A percentile compares a stretch with the other conserved stretches of the same genome.
Conservation (phyloP, 2,888 invertebrate species). For the Rhyacophila evoluta region DNA sequence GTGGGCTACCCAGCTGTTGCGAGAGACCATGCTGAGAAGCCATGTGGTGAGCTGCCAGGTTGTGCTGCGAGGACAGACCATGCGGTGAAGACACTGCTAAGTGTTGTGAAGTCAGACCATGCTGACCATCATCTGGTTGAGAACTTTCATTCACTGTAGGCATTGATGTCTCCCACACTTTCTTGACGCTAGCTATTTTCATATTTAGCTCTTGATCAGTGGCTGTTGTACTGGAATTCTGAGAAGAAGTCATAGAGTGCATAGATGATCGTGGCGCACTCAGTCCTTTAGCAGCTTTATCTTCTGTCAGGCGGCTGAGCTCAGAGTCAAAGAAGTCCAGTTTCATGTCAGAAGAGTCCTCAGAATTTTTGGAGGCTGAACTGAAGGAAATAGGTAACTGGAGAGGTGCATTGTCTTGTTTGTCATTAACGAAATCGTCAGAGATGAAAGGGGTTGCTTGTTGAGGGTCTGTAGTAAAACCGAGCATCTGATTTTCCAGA, state of each 20-base stretch:
- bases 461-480: conserved; percentile 66
- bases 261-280: conserved; percentile 73
- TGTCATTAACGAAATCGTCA: conserved; percentile 65
- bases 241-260: conserved; percentile 71
- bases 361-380: conserved; percentile 70
- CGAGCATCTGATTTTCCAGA: conserved; percentile 64
- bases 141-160: conserved; percentile 75
- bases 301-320: conserved; percentile 80
- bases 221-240: conserved; percentile 81
- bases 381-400: conserved; percentile 79
- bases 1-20: conserved; percentile 59
- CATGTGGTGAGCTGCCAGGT: conserved; percentile 44
- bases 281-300: conserved; percentile 71
- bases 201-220: conserved; percentile 88
- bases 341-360: conserved; percentile 89
- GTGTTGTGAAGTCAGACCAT: conserved; percentile 45
- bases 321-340: conserved; percentile 93
- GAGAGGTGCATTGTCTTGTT: conserved; percentile 65
- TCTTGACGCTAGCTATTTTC: conserved; percentile 95
- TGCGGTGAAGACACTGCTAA: conserved; percentile 52
- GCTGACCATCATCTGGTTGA: conserved; percentile 66
- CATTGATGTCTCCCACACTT: conserved; percentile 84
- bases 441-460: conserved; percentile 65
- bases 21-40: conserved; percentile 57
- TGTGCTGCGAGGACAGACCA: conserved; percentile 45